These are phyloP conservation scores for Eurystomus gularis DNA, from an alignment of 2,113 vertebrate genomes.

Conservation along the genomic window DNA sequence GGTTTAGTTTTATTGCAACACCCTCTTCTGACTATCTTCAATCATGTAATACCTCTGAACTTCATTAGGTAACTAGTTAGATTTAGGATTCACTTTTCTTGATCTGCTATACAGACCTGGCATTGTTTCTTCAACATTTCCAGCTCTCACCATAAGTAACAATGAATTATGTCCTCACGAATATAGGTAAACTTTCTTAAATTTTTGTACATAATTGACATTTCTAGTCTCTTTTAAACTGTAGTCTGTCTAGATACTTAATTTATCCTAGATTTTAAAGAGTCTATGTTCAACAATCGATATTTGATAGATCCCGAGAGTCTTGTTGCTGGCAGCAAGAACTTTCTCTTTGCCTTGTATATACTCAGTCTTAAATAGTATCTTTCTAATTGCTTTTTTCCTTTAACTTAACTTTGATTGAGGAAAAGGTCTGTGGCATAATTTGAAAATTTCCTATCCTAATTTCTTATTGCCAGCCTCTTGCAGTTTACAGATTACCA, in stretches of 20 bases:
- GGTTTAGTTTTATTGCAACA: not conserved
- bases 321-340: not conserved
- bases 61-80: not conserved
- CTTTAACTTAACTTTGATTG: conserved; percentile 32
- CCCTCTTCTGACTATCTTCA: not conserved
- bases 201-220: conserved; percentile 9
- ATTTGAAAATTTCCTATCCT: conserved; percentile 29
- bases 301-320: conserved; percentile 9
- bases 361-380: conserved; percentile 7
- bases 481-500: not conserved
- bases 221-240: conserved; percentile 1
- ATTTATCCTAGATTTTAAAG: conserved; percentile 47
- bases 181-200: conserved; percentile 16
- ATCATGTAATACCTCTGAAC: not conserved
- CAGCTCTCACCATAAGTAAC: not conserved
- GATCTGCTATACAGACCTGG: not conserved
- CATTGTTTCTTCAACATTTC: not conserved
- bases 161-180: not conserved
- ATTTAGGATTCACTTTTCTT: not conserved
- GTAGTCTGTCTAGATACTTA: conserved; percentile 5
- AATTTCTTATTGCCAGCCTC: not conserved
- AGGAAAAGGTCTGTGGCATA: not conserved
- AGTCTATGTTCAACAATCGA: not conserved
- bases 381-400: conserved; percentile 23
- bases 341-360: conserved; percentile 6